A percentile compares a stretch with the other conserved stretches of the same genome.
phyloP scores from a whole-genome alignment of 2,888 invertebrate species.

The Kuschelorhynchus macadamiae region DNA sequence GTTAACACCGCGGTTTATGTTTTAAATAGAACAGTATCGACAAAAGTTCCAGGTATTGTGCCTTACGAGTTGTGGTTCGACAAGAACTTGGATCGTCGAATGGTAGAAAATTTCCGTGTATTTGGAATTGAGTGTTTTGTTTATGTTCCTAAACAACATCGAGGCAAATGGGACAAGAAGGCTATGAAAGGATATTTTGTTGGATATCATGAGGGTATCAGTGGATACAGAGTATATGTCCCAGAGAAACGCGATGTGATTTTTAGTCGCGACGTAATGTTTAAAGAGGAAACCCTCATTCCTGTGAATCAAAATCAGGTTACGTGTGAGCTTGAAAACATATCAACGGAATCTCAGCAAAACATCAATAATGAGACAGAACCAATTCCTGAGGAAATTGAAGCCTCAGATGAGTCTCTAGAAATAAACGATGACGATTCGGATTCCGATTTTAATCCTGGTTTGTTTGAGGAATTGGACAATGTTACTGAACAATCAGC shows the following conservation, averaged over 20 bases:
- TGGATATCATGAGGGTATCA: conserved; percentile 46
- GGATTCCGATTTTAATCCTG: background rate
- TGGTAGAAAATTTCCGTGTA: conserved; percentile 36
- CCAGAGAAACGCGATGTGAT: conserved; percentile 45
- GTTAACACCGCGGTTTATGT: conserved; percentile 48
- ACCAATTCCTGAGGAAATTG: background rate
- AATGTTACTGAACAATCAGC: background rate
- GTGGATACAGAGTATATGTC: conserved; percentile 49
- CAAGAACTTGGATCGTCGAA: conserved; percentile 21
- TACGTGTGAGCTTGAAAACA: conserved; percentile 1
- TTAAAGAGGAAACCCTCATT: conserved; percentile 35
- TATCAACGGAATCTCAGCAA: background rate
- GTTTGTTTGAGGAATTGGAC: background rate
- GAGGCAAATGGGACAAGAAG: conserved; percentile 50
- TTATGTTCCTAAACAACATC: conserved; percentile 49
- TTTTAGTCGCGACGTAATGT: conserved; percentile 50
- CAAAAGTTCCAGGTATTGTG: conserved; percentile 29
- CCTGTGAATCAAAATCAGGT: conserved; percentile 8
- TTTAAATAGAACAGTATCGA: conserved; percentile 43
- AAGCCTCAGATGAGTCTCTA: background rate
- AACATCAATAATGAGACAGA: no score
- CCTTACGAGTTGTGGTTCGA: conserved; percentile 36
- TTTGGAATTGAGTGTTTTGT: conserved; percentile 52
- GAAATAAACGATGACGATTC: background rate
- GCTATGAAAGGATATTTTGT: conserved; percentile 45